Percentiles rank a stretch among this genome's conserved stretches.
phyloP scores from a whole-genome alignment of 2,113 vertebrate genomes.

The Monopterus albus region DNA sequence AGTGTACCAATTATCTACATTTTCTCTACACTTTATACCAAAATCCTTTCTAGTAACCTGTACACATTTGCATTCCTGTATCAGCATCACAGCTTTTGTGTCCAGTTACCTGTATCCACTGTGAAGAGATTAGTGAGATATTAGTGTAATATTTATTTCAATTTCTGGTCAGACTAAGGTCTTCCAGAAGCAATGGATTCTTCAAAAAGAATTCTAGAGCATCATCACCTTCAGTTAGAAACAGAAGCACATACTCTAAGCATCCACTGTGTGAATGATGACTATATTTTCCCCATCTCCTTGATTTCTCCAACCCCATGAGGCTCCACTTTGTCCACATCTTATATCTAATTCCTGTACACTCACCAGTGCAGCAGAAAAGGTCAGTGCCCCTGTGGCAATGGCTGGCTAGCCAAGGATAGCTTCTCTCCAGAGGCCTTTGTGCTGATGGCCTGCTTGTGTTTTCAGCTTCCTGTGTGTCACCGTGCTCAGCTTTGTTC shows the following conservation, averaged over 20 bases:
- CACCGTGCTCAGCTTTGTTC: slow-evolving; percentile 27
- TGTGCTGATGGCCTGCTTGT: too few relatives aligned
- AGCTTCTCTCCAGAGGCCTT: slow-evolving; percentile 46
- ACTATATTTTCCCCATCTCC: slow-evolving; percentile 5
- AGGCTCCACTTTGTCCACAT: slow-evolving; percentile 13
- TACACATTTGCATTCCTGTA: too few relatives aligned
- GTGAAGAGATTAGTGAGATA: too few relatives aligned
- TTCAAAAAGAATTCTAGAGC: background rate
- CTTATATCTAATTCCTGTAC: slow-evolving; percentile 29
- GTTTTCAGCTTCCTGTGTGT: slow-evolving; percentile 33
- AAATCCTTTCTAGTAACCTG: too few relatives aligned
- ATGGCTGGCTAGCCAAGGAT: slow-evolving; percentile 33
- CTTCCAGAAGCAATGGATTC: background rate
- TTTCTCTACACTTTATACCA: too few relatives aligned
- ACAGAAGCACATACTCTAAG: background rate
- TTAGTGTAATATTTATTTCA: too few relatives aligned
- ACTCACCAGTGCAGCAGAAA: slow-evolving; percentile 15
- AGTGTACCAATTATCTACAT: too few relatives aligned
- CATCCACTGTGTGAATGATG: slow-evolving; percentile 1
- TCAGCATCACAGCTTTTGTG: too few relatives aligned
- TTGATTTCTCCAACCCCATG: background rate
- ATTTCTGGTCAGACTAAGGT: background rate
- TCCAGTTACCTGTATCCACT: too few relatives aligned
- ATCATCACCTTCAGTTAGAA: background rate
- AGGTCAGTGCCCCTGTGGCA: slow-evolving; percentile 41